Base-by-base conservation (phyloP, 2,888 invertebrate genomes). In the Schizaphis graminum region DNA sequence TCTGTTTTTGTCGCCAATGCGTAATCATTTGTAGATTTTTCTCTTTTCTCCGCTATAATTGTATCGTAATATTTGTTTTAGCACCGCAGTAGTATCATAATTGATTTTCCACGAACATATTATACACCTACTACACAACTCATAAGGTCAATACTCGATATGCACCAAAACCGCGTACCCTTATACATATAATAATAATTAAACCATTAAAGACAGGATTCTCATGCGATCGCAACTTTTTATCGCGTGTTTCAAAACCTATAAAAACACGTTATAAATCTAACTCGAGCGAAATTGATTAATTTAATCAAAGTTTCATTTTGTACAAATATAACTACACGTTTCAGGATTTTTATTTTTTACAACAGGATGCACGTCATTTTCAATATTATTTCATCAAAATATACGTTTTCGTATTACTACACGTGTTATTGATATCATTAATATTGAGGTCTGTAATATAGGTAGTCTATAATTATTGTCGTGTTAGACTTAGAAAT, bases 1-100 rank as follows among this genome's bases (percentile, higher is more conserved):
- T 86, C 28, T 47, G 28, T 86, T 86, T 86, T 28, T 2, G 28
- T n/a, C 86, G 28, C 41, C 28, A 47, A 44, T 16, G 13, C 28
- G 86, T 86, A 47, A 86, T 86, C 47, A 47, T 86, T 86, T 28
- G n/a, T 7, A 86, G 47, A 86, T 86, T 86, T 47, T 85, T 85
- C 44, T 28, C 44, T 28, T 26, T 85, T 44, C 0, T 7, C 21
- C 21, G 2, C 77, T 1, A 35, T 21, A 77, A 26, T 77, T 21
- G 35, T 21, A 8, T 21, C 21, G 21, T 21, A 77, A 21, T 35
- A 77, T 77, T 35, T 77, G 77, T 35, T 21, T 21, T 77, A 35
- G 77, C 16, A 77, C 35, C 35, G 35, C 13, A n/a, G 67, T 35
- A 16, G 2, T 35, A 21, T 35, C 21, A 77, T 41, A 21, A 67